Conservation (phyloP, 2,797 vertebrate genomes). For the Gephyroberyx darwinii region DNA sequence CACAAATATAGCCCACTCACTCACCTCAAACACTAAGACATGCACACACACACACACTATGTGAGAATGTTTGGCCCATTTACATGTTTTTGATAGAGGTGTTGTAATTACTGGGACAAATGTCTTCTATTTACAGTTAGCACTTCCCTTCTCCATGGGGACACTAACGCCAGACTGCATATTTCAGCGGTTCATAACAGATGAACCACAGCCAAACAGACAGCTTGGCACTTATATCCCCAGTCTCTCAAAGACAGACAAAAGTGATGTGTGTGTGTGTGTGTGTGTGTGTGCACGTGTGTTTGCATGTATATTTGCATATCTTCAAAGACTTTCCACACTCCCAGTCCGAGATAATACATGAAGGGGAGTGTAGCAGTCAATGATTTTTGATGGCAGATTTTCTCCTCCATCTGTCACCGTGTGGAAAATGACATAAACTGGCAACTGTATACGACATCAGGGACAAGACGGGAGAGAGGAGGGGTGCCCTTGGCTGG, state of each 20-base stretch:
- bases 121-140: conserved; percentile 27
- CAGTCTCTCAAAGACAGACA: conserved; percentile 10
- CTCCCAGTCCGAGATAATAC: conserved; percentile 27
- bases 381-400: conserved; percentile 31
- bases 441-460: conserved; percentile 30
- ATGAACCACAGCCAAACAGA: conserved; percentile 37
- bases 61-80: background rate
- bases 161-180: conserved; percentile 35
- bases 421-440: conserved; percentile 48
- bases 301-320: conserved; percentile 25
- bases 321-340: conserved; percentile 36
- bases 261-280: conserved; percentile 7
- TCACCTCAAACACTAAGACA: background rate
- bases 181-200: conserved; percentile 29
- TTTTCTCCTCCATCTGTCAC: conserved; percentile 30
- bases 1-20: no score
- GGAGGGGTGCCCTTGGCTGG: conserved; percentile 51
- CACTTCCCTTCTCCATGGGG: conserved; percentile 26
- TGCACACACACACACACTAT: background rate
- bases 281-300: conserved; percentile 12
- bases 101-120: conserved; percentile 22
- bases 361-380: conserved; percentile 17
- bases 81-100: background rate
- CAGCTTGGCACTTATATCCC: conserved; percentile 41
- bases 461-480: conserved; percentile 33